phyloP scores from a whole-genome alignment of 2,888 invertebrate genomes.

The Hylaea fasciaria region DNA sequence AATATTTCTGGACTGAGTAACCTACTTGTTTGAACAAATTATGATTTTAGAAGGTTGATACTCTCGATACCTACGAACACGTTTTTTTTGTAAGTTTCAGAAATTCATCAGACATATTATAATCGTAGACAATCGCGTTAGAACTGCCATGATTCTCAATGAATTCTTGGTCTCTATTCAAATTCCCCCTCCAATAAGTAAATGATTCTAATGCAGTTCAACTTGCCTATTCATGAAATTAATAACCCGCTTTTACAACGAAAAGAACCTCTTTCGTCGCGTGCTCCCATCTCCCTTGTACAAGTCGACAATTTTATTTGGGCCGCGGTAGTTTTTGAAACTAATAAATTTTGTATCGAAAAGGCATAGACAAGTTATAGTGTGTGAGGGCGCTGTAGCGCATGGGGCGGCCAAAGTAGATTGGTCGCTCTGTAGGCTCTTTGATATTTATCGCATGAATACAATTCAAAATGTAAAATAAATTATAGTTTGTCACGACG shows the following conservation, averaged over 20 bases:
- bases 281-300: slow-evolving; percentile 17
- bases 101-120: too few species aligned
- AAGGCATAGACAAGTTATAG: not conserved
- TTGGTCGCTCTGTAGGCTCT: slow-evolving; percentile 17
- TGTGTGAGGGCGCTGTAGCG: slow-evolving; percentile 6
- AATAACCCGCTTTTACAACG: slow-evolving; percentile 23
- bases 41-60: too few species aligned
- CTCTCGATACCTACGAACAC: too few species aligned
- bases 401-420: slow-evolving; percentile 16
- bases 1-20: too few species aligned
- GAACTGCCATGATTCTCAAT: not conserved
- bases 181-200: slow-evolving; percentile 8
- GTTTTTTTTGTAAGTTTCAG: too few species aligned
- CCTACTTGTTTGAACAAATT: too few species aligned
- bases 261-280: slow-evolving; percentile 23
- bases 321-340: slow-evolving; percentile 2
- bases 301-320: not conserved
- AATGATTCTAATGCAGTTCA: slow-evolving; percentile 18
- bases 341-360: slow-evolving; percentile 8
- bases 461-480: slow-evolving; percentile 31
- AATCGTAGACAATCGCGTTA: too few species aligned
- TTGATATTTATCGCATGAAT: slow-evolving; percentile 36
- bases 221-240: slow-evolving; percentile 25
- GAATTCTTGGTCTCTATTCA: not conserved
- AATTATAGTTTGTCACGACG: slow-evolving; percentile 45